Evolutionary conservation across 2,888 invertebrate species (phyloP), one percentile per base, ranked within the genome.

Genomic region (Muscina levida): DNA sequence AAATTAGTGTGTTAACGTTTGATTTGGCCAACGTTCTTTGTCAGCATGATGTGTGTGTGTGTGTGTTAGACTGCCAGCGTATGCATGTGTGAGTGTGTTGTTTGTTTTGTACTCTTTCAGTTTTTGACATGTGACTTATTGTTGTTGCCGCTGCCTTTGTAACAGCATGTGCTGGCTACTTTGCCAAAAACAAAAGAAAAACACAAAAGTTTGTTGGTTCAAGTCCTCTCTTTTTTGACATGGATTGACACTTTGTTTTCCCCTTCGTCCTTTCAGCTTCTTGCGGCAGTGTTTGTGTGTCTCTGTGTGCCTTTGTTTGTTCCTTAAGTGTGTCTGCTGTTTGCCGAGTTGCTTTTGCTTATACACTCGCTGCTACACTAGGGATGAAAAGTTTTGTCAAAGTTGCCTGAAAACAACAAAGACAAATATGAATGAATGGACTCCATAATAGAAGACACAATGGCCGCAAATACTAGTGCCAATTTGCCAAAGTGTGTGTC

Each of bases 81-180:
- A n/a, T 22, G 48, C 8, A 51, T 51, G 44, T n/a, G 6, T 56
- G 22, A 2, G 13, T 56, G 26, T 56, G 4, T 56, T 48, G 8
- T 31, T 56, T 37, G 37, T 26, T 17, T 15, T 59, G 17, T 59
- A 37, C 37, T 39, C 39, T 62, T 62, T 42, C 53, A 51, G n/a
- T 77, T 56, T 77, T 77, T 78, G 68, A 78, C 79, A 72, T 72
- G 67, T 75, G 75, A 75, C 79, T 68, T 75, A 22, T 68, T 79
- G 59, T 68, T 72, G 68, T 62, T 72, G 70, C 19, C 37, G 39
- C n/a, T 37, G 46, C 31, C 31, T 31, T 8, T 31, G 31, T 31
- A 3, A 5, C 31, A 31, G 31, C 37, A n/a, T 39, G 39, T 39
- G 39, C 59, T 39, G 19, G 39, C 19, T 17, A 5, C 8, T 13